Evolutionary conservation across 2,888 invertebrate genomes (phyloP), one percentile per base, ranked within the genome.

Genomic region (Strigamia transsilvanica): DNA sequence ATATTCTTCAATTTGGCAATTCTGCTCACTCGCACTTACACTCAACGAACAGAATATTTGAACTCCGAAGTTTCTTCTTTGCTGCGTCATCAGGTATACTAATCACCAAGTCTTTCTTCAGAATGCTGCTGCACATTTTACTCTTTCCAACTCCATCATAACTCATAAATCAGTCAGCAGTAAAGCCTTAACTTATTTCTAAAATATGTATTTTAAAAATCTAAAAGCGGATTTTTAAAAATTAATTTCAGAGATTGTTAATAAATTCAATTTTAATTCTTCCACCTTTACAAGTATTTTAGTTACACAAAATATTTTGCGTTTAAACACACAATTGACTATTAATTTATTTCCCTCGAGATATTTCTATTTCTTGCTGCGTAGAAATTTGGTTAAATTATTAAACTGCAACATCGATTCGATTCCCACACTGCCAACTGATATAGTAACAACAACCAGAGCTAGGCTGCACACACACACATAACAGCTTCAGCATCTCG

Each of bases 391-490:
- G 32, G 23, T 27, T 73, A 73, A 73, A 73, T 73, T 73, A 73
- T 73, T 73, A 73, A 73, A 73, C 73, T 15, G 27, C 12, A 73
- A 73, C 73, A 73, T 73, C 73, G 73, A 73, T 73, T 73, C 32
- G 12, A 73, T 73, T 73, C 73, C 32, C 32, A 13, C 73, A 73
- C 13, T 73, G 32, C 73, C 73, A 73, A 73, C 27, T 73, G 73
- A 73, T 73, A 73, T 32, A 27, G 73, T 27, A 73, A 73, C 73
- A 73, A 73, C 27, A 32, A 23, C 21, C 32, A n/a, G 73, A 73
- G 73, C 23, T 73, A 73, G 73, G 73, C 73, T 32, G 13, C 51
- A 21, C 56, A 18, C 73, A n/a, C 23, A 66, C 27, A 23, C 23
- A 15, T 18, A 73, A 27, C 73, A 73, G 32, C 32, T 73, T 2